Percentiles rank a stretch among this genome's conserved stretches.
These are phyloP conservation scores for Orientallactaga sibirica DNA, from an alignment of 2,797 vertebrate genomes.

Conservation along the genomic window DNA sequence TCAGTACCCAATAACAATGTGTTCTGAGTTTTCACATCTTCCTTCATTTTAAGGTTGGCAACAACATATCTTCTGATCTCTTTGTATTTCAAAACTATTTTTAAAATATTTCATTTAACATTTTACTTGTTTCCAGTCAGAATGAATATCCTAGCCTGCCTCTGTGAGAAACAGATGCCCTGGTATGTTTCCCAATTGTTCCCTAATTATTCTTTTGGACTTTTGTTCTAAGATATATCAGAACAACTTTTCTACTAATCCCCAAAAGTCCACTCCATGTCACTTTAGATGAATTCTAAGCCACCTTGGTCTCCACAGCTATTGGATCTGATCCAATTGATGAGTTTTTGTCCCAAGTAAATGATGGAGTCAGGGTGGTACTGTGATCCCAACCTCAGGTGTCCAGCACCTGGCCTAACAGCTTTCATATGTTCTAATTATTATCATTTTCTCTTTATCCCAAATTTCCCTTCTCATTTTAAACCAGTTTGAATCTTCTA, in stretches of 20 bases:
- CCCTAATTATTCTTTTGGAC: not conserved
- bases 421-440: not conserved
- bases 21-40: not conserved
- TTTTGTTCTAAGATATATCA: not conserved
- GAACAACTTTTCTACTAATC: not conserved
- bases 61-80: not conserved
- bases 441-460: not conserved
- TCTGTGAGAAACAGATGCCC: not conserved
- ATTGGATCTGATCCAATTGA: not conserved
- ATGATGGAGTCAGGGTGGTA: not conserved
- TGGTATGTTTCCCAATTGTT: not conserved
- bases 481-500: not conserved
- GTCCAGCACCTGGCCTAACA: not conserved
- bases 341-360: not conserved
- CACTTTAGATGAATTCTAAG: not conserved
- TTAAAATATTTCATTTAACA: not conserved
- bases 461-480: not conserved
- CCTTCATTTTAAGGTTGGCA: not conserved
- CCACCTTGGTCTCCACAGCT: not conserved
- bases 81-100: not conserved
- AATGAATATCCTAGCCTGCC: not conserved
- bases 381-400: not conserved
- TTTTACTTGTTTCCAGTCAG: not conserved
- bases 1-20: not conserved
- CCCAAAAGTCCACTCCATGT: not conserved